Evolutionary conservation across 2,888 invertebrate species (phyloP), one percentile per base, ranked within the genome.

Genomic region (Hyles lineata): DNA sequence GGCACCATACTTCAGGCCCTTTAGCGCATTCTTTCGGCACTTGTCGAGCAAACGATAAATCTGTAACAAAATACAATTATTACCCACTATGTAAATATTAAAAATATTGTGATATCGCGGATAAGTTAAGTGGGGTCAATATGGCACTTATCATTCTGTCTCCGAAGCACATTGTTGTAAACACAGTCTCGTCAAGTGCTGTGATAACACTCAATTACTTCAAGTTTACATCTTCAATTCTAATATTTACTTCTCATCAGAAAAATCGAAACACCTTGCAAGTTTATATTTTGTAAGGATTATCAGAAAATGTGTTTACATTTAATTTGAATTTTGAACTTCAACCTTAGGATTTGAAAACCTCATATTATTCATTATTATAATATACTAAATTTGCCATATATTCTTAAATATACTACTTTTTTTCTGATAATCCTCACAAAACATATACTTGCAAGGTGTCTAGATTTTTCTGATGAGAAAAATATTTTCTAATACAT

Each of bases 1-100:
- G 82, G 82, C 94, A 94, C 94, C 94, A 94, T 80, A 90, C 89
- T 71, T 83, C 80, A 1, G 94, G 94, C 17, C 94, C 94, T 74
- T 91, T 90, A 32, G 88, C 80, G 79, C 94, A 94, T 88, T 93
- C 93, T 83, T 91, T 90, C 72, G 94, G 92, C 74, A 89, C 79
- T 83, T 92, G 92, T 79, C 92, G 89, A 23, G 93, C 93, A 70
- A 82, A 85, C 74, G 93, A 88, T 82, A 90, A 85, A 89, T 87
- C 94, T 94, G 89, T 29, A 75, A 80, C 80, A 77, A 84, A 86
- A 81, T 75, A 71, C 74, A 61, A 35, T 43, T 43, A 72, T 77
- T 77, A 67, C 59, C 50, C 25, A 21, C 32, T 62, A 55, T 52
- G 55, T 17, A 55, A 35, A 63, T 52, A 60, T 76, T 74, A 79